A percentile compares a stretch with the other conserved stretches of the same genome.
phyloP scores from a whole-genome alignment of 2,888 invertebrate genomes.

The Aphodius granarius region DNA sequence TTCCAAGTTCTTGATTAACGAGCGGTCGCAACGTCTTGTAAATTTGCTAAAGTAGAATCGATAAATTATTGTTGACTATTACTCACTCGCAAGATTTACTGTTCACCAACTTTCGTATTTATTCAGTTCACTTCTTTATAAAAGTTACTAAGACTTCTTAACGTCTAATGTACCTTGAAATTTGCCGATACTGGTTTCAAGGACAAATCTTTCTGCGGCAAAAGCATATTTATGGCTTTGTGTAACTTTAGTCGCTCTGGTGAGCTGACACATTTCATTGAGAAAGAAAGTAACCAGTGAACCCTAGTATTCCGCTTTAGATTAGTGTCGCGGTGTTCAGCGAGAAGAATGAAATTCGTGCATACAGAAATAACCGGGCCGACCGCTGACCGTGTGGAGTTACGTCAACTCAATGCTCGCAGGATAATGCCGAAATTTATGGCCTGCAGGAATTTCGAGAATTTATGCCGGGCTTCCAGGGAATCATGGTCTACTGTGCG shows the following conservation, averaged over 20 bases:
- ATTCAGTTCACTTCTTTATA: no score
- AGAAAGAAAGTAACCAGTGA: neutral
- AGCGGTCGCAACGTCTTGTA: slow-evolving; percentile 27
- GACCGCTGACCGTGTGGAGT: neutral
- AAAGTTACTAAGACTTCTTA: no score
- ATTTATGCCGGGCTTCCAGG: neutral
- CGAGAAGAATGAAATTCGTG: neutral
- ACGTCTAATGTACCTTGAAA: no score
- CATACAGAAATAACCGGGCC: neutral
- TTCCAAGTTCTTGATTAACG: slow-evolving; percentile 30
- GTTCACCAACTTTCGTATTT: no score
- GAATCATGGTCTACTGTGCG: neutral
- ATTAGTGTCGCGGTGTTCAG: neutral
- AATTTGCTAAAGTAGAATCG: slow-evolving; percentile 31
- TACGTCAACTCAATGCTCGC: neutral
- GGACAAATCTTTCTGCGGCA: no score
- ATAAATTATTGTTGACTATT: slow-evolving; percentile 27
- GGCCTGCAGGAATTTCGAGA: neutral
- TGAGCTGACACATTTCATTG: neutral
- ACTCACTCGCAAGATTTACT: slow-evolving; percentile 10
- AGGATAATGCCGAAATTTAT: neutral
- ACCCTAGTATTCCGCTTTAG: neutral
- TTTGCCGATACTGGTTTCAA: no score
- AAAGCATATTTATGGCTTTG: no score
- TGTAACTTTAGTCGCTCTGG: no score